Percentiles rank a stretch among this genome's conserved stretches.
These are phyloP conservation scores for Sitodiplosis mosellana DNA, from an alignment of 1,140 invertebrate genomes.

Conservation along the genomic window DNA sequence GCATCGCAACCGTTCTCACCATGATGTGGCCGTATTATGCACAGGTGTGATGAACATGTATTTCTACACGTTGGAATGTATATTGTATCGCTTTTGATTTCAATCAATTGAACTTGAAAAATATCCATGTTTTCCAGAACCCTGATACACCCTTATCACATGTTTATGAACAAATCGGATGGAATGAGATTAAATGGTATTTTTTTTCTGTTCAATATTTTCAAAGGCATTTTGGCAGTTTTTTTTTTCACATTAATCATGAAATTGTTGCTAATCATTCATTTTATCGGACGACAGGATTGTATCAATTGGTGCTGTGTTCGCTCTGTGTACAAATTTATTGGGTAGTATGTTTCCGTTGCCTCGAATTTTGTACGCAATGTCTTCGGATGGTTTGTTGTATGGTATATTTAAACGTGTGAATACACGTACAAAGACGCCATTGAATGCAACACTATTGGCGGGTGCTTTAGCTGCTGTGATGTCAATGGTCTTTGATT, in stretches of 20 bases:
- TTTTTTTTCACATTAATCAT: no score
- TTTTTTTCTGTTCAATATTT: no score
- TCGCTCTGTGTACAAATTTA: constrained; percentile 56
- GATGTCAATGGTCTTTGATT: constrained; percentile 75
- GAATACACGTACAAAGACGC: constrained; percentile 56
- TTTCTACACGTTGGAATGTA: no score
- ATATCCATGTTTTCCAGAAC: constrained; percentile 31
- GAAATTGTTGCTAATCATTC: no score
- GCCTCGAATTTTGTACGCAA: constrained; percentile 74
- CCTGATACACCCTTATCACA: constrained; percentile 64
- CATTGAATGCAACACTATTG: constrained; percentile 59
- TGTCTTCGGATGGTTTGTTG: constrained; percentile 73
- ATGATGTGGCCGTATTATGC: constrained; percentile 82
- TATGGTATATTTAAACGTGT: constrained; percentile 55
- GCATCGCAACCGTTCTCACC: constrained; percentile 69
- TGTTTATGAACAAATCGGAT: constrained; percentile 56
- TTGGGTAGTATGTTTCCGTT: constrained; percentile 80
- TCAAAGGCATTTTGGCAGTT: no score
- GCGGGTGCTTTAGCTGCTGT: constrained; percentile 54
- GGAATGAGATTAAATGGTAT: constrained; percentile 47
- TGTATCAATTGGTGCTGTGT: constrained; percentile 70
- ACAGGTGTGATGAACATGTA: no score
- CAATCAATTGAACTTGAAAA: background rate
- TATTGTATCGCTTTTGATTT: background rate
- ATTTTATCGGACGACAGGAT: constrained; percentile 65